Evolutionary conservation across 2,797 vertebrate genomes (phyloP).

Genomic region (Catamblyrhynchus diadema): DNA sequence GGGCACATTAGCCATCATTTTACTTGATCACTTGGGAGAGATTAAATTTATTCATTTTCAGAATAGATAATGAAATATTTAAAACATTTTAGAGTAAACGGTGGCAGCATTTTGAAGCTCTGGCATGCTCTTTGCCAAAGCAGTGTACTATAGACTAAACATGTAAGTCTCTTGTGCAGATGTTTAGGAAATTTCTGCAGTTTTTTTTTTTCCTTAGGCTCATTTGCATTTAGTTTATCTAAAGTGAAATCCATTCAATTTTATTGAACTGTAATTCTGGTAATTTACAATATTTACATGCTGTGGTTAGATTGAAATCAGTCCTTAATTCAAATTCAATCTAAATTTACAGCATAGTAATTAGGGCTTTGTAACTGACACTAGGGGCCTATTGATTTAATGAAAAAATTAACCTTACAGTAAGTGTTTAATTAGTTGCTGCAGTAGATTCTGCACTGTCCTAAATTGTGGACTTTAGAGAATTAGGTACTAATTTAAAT

Average conservation of each 20-base stretch:
- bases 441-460: slow-evolving; percentile 73
- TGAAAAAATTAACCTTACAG: slow-evolving; percentile 85
- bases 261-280: slow-evolving; percentile 83
- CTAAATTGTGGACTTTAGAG: slow-evolving; percentile 82
- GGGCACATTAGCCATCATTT: slow-evolving; percentile 79
- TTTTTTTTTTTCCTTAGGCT: background rate
- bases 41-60: slow-evolving; percentile 81
- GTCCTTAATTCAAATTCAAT: slow-evolving; percentile 86
- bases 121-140: slow-evolving; percentile 40
- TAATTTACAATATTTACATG: slow-evolving; percentile 85
- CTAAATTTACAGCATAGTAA: slow-evolving; percentile 86
- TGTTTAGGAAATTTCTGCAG: slow-evolving; percentile 58
- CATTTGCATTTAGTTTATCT: slow-evolving; percentile 80
- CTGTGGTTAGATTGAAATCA: slow-evolving; percentile 81
- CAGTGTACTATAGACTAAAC: background rate
- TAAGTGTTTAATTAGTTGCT: slow-evolving; percentile 86
- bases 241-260: slow-evolving; percentile 80
- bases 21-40: slow-evolving; percentile 78
- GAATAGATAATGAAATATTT: slow-evolving; percentile 81
- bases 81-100: slow-evolving; percentile 69
- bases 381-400: slow-evolving; percentile 85
- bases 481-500: slow-evolving; percentile 81
- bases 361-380: slow-evolving; percentile 85
- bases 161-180: slow-evolving; percentile 39
- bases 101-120: slow-evolving; percentile 50